phyloP scores from a whole-genome alignment of 2,113 vertebrate genomes.

The Felis chaus region DNA sequence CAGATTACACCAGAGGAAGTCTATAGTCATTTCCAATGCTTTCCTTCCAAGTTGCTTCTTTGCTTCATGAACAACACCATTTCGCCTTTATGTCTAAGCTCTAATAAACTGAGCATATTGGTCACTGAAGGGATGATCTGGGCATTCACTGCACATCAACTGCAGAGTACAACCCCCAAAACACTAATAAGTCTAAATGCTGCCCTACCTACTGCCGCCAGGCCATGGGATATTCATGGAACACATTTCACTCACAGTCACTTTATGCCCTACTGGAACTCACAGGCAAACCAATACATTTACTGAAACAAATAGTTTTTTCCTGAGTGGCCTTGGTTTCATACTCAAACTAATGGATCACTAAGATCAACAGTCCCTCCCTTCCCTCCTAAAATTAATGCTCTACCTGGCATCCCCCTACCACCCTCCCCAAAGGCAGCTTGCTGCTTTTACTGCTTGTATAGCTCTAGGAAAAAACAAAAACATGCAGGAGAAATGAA shows the following conservation, averaged over 20 bases:
- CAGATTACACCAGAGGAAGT: background rate
- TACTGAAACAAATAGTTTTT: background rate
- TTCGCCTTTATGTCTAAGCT: background rate
- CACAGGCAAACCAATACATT: background rate
- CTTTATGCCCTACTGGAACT: background rate
- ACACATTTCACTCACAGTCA: background rate
- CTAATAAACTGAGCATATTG: background rate
- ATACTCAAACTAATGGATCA: background rate
- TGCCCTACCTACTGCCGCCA: background rate
- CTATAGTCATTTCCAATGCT: background rate
- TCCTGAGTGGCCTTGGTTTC: background rate
- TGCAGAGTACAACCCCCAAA: background rate
- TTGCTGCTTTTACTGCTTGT: background rate
- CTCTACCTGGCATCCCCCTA: background rate
- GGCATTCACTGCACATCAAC: background rate
- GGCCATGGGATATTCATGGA: background rate
- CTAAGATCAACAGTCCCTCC: background rate
- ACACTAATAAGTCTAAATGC: background rate
- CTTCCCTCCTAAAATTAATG: background rate
- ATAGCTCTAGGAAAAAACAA: background rate
- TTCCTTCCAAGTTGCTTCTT: background rate
- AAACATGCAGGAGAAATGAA: background rate
- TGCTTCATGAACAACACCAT: background rate
- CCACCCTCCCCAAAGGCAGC: background rate
- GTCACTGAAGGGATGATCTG: background rate